Percentiles rank a stretch among this genome's conserved stretches.
phyloP scores from a whole-genome alignment of 1,140 invertebrate genomes.

The Lanistes nyassanus region DNA sequence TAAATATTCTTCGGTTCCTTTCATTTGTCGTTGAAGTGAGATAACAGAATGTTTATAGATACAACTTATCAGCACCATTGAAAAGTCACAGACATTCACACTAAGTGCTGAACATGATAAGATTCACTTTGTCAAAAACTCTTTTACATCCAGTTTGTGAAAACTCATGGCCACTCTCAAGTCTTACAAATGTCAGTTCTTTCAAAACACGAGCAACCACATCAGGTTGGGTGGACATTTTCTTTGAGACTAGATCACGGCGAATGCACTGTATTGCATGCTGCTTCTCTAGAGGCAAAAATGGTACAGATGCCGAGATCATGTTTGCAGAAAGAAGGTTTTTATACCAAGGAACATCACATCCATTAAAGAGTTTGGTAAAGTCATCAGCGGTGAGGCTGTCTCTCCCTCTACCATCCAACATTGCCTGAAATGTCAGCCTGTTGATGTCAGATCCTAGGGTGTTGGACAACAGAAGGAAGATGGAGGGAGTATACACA shows the following conservation, averaged over 20 bases:
- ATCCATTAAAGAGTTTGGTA: conserved; percentile 32
- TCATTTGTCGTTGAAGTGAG: neutral
- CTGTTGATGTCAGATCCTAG: conserved; percentile 51
- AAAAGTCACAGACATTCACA: neutral
- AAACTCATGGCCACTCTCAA: conserved; percentile 33
- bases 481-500: conserved; percentile 37
- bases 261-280: conserved; percentile 82
- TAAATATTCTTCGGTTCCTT: neutral
- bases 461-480: conserved; percentile 55
- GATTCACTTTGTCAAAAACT: conserved; percentile 56
- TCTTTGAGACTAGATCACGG: conserved; percentile 63
- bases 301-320: conserved; percentile 93
- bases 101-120: conserved; percentile 16
- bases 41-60: neutral
- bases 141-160: conserved; percentile 60
- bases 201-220: conserved; percentile 39
- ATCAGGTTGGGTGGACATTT: conserved; percentile 36
- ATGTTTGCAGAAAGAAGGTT: conserved; percentile 83
- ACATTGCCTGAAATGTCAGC: conserved; percentile 42
- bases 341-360: conserved; percentile 42
- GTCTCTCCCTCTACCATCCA: conserved; percentile 32
- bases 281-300: conserved; percentile 86
- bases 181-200: conserved; percentile 49
- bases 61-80: neutral
- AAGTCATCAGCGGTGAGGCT: conserved; percentile 36